Percentiles rank a stretch among this genome's conserved stretches.
Conservation (phyloP, 2,888 invertebrate species). For the Laspeyria flexula region DNA sequence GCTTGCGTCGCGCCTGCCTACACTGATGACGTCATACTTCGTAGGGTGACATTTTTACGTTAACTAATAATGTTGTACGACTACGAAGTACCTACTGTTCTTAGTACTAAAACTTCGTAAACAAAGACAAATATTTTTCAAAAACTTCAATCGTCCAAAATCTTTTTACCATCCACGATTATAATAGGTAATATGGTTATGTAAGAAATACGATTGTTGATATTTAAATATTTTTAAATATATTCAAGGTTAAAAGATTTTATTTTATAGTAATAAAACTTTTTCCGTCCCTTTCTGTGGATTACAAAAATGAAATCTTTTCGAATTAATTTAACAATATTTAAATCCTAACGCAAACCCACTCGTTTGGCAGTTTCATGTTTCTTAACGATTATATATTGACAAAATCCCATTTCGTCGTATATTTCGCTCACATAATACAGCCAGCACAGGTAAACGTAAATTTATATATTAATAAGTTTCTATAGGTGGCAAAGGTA, state of each 20-base stretch:
- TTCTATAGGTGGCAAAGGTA: conserved; percentile 11
- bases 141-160: no score
- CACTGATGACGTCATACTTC: conserved; percentile 37
- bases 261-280: neutral
- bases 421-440: conserved; percentile 17
- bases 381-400: conserved; percentile 29
- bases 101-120: no score
- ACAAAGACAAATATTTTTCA: no score
- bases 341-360: conserved; percentile 24
- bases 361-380: conserved; percentile 29
- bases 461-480: conserved; percentile 2
- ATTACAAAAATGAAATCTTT: neutral
- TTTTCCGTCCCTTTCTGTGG: neutral
- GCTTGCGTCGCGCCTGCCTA: conserved; percentile 33
- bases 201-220: no score
- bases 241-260: no score
- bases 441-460: conserved; percentile 7
- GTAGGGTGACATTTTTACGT: conserved; percentile 2
- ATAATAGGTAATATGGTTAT: no score
- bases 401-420: conserved; percentile 31
- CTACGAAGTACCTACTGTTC: no score
- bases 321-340: conserved; percentile 14
- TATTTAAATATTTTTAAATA: no score
- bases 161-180: no score
- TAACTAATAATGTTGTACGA: neutral